Evolutionary conservation across 2,113 vertebrate species (phyloP).

Genomic region (Vireo altiloquus): DNA sequence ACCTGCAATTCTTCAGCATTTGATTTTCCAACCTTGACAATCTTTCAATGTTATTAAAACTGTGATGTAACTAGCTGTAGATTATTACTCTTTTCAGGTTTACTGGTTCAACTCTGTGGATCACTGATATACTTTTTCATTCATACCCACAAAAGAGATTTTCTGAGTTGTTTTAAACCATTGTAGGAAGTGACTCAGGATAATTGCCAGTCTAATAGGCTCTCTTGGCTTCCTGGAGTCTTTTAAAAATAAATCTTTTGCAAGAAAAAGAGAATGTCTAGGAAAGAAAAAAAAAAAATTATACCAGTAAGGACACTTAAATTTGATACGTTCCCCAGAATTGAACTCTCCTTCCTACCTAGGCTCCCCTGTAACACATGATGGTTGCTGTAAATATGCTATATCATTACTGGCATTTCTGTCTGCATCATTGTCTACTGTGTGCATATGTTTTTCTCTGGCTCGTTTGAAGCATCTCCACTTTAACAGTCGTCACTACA

Average conservation of each 20-base stretch:
- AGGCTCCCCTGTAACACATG: constrained; percentile 2
- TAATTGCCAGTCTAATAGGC: constrained; percentile 34
- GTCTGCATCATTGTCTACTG: neutral
- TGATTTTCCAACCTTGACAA: neutral
- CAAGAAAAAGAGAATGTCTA: neutral
- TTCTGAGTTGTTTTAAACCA: constrained; percentile 9
- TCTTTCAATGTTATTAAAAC: neutral
- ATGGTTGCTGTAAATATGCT: neutral
- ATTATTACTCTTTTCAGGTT: neutral
- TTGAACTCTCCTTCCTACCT: constrained; percentile 20
- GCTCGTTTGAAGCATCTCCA: neutral
- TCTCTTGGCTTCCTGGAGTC: constrained; percentile 23
- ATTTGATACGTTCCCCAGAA: neutral
- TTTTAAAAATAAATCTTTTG: constrained; percentile 44
- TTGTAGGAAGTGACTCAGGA: constrained; percentile 44
- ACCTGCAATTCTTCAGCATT: neutral
- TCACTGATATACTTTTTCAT: neutral
- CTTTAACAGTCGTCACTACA: neutral
- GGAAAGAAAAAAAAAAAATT: neutral
- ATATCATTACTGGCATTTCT: neutral
- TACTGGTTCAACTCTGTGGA: neutral
- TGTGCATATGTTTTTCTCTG: neutral
- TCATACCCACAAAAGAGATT: neutral
- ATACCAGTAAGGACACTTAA: constrained; percentile 10
- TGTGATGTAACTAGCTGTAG: neutral